A percentile compares a stretch with the other conserved stretches of the same genome.
phyloP scores from a whole-genome alignment of 2,113 vertebrate genomes.

The Columba livia region DNA sequence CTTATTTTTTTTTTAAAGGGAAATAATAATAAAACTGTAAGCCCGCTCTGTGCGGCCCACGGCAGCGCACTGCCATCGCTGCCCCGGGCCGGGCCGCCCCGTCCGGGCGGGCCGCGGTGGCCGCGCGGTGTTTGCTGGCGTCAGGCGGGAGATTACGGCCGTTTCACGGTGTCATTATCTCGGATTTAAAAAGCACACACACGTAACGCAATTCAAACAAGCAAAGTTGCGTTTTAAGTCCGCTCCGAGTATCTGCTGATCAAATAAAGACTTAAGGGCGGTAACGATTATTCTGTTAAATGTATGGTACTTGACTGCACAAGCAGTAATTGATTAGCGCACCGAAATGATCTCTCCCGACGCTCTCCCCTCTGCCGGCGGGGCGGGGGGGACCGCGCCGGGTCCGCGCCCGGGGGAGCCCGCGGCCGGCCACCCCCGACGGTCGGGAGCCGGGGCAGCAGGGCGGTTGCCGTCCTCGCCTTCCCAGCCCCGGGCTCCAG shows the following conservation, averaged over 20 bases:
- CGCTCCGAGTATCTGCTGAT: constrained; percentile 70
- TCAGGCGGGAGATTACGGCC: background rate
- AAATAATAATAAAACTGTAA: background rate
- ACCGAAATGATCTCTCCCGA: constrained; percentile 67
- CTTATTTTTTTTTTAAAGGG: too few relatives aligned
- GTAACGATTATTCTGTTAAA: constrained; percentile 78
- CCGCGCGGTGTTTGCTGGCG: background rate
- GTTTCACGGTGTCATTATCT: background rate
- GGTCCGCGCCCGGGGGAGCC: background rate
- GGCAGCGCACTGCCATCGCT: rapidly evolving
- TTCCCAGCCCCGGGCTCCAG: background rate
- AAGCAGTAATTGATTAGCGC: constrained; percentile 75
- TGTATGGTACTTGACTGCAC: constrained; percentile 73
- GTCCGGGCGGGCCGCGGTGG: background rate
- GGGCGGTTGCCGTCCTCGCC: background rate
- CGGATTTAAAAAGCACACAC: constrained; percentile 52
- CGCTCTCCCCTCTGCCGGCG: constrained; percentile 5
- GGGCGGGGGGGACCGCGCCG: background rate
- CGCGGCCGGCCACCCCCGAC: background rate
- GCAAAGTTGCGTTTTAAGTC: constrained; percentile 68
- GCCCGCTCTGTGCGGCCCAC: too few relatives aligned
- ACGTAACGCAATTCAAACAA: constrained; percentile 21
- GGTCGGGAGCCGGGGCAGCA: background rate
- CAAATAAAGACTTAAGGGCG: constrained; percentile 75
- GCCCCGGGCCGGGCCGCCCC: background rate